Evolutionary conservation across 2,113 vertebrate species (phyloP).

Genomic region (Hirundichthys speculiger): DNA sequence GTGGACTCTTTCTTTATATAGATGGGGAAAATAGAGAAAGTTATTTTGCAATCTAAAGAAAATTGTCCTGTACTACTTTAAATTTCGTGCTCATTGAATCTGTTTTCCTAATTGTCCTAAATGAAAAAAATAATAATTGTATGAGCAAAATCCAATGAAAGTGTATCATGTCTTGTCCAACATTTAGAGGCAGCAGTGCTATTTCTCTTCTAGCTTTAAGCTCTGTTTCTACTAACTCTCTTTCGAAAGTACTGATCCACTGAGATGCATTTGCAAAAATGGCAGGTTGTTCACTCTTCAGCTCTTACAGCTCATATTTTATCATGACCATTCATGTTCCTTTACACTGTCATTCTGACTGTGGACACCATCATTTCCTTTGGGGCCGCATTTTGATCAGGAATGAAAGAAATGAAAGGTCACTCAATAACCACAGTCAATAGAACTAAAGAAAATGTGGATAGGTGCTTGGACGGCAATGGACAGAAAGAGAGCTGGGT

Average conservation of each 20-base stretch:
- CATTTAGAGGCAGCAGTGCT: too few species aligned
- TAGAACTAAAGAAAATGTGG: slow-evolving; percentile 16
- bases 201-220: too few species aligned
- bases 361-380: slow-evolving; percentile 14
- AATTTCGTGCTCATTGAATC: too few species aligned
- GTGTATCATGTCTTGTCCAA: too few species aligned
- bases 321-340: slow-evolving; percentile 66
- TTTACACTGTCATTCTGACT: slow-evolving; percentile 9
- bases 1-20: too few species aligned
- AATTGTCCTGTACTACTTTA: too few species aligned
- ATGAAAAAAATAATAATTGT: too few species aligned
- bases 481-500: slow-evolving; percentile 4
- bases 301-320: slow-evolving; percentile 62
- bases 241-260: slow-evolving; percentile 60
- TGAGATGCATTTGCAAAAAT: slow-evolving; percentile 55
- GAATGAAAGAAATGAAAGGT: slow-evolving; percentile 21
- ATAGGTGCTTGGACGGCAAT: slow-evolving; percentile 7
- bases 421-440: slow-evolving; percentile 20
- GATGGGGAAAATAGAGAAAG: too few species aligned
- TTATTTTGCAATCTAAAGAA: too few species aligned
- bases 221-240: too few species aligned
- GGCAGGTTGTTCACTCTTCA: slow-evolving; percentile 52
- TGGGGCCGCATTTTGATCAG: slow-evolving; percentile 6
- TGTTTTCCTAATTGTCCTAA: too few species aligned
- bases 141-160: too few species aligned